Percentiles rank a stretch among this genome's conserved stretches.
Conservation (phyloP, 1,140 invertebrate species). For the Coenobita brevimanus region DNA sequence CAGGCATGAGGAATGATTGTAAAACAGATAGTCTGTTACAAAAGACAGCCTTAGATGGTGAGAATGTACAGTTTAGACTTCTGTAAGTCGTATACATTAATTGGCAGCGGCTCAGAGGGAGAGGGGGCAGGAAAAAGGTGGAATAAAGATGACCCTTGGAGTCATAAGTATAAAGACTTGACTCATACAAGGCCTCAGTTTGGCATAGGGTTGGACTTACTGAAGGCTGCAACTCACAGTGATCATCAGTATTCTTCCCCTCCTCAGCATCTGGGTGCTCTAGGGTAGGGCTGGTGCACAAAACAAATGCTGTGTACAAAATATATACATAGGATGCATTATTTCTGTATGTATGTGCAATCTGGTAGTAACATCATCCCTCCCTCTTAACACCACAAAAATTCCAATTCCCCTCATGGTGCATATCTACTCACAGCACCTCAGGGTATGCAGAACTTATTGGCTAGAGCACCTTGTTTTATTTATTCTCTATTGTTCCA, state of each 20-base stretch:
- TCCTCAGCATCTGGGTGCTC: slow-evolving; percentile 62
- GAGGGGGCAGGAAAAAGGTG: slow-evolving; percentile 16
- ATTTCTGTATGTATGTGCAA: slow-evolving; percentile 56
- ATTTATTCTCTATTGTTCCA: slow-evolving; percentile 39
- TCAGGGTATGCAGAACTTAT: slow-evolving; percentile 17
- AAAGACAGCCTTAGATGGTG: no score
- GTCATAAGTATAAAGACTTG: no score
- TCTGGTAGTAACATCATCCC: slow-evolving; percentile 48
- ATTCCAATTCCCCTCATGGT: slow-evolving; percentile 26
- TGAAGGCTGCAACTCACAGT: slow-evolving; percentile 43
- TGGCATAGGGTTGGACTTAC: not conserved
- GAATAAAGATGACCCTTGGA: slow-evolving; percentile 31
- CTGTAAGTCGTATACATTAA: slow-evolving; percentile 56
- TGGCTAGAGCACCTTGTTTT: slow-evolving; percentile 52
- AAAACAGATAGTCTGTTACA: no score
- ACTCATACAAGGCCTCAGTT: not conserved
- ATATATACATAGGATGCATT: slow-evolving; percentile 59
- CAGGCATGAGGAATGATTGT: no score
- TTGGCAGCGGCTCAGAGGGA: slow-evolving; percentile 48
- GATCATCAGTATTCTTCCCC: slow-evolving; percentile 60
- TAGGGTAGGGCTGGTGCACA: slow-evolving; percentile 65
- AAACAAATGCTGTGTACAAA: slow-evolving; percentile 66
- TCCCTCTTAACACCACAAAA: slow-evolving; percentile 10
- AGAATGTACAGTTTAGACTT: slow-evolving; percentile 29
- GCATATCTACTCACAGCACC: slow-evolving; percentile 37